A percentile compares a stretch with the other conserved stretches of the same genome.
Evolutionary conservation across 2,888 invertebrate species (phyloP).

Genomic region (Sesia apiformis): DNA sequence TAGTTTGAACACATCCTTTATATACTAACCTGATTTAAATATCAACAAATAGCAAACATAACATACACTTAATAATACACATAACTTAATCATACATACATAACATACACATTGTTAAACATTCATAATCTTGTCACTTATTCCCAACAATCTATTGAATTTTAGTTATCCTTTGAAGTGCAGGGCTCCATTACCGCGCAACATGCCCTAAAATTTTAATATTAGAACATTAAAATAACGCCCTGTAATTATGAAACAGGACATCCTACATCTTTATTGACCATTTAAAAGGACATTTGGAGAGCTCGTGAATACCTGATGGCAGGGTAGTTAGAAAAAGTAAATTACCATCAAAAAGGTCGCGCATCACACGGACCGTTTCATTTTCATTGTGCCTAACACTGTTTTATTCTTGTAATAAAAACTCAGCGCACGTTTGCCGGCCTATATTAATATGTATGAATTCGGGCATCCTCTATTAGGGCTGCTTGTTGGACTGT

Average conservation of each 20-base stretch:
- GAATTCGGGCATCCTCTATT: slow-evolving; percentile 35
- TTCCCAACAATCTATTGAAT: no score
- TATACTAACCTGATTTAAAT: no score
- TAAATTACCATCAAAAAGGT: slow-evolving; percentile 38
- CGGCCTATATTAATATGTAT: slow-evolving; percentile 49
- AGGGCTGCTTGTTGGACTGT: slow-evolving; percentile 10
- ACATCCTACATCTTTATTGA: not conserved
- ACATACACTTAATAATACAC: no score
- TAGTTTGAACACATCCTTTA: no score
- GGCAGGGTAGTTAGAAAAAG: slow-evolving; percentile 11
- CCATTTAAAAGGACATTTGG: not conserved
- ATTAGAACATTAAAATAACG: no score
- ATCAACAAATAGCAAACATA: no score
- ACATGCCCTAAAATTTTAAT: no score
- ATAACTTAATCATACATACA: no score
- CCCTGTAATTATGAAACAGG: not conserved
- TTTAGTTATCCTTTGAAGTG: no score
- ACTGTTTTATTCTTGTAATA: slow-evolving; percentile 41
- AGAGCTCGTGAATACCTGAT: not conserved
- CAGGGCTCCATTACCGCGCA: no score
- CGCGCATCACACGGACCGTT: slow-evolving; percentile 39
- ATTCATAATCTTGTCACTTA: no score
- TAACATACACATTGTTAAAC: no score
- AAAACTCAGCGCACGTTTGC: slow-evolving; percentile 39
- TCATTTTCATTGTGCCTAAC: slow-evolving; percentile 42